These are phyloP conservation scores for Octopus sinensis DNA, from an alignment of 1,140 invertebrate genomes.

Conservation along the genomic window DNA sequence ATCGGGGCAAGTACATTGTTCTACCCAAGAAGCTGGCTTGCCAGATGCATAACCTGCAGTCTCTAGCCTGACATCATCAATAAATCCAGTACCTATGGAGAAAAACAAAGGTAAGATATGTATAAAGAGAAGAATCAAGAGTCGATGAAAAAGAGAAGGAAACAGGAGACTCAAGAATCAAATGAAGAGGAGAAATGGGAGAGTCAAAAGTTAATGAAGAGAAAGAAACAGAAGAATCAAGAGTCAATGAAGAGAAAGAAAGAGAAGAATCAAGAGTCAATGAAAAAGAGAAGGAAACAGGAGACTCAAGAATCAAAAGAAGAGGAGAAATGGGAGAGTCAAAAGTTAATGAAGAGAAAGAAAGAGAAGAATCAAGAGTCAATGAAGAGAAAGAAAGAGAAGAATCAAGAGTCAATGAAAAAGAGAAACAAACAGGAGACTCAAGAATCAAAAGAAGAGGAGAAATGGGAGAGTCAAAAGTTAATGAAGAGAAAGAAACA, in stretches of 20 bases:
- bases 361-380: too few relatives aligned
- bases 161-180: too few relatives aligned
- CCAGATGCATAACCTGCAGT: conserved; percentile 78
- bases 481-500: too few relatives aligned
- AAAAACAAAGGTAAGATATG: conserved; percentile 17
- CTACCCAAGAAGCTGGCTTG: conserved; percentile 81
- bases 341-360: too few relatives aligned
- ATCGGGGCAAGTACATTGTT: conserved; percentile 87
- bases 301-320: too few relatives aligned
- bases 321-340: too few relatives aligned
- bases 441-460: not conserved
- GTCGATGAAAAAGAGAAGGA: too few relatives aligned
- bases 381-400: too few relatives aligned
- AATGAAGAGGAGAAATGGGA: too few relatives aligned
- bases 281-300: too few relatives aligned
- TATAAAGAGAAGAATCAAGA: not conserved
- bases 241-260: not conserved
- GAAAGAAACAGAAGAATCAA: not conserved
- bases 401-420: not conserved
- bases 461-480: too few relatives aligned
- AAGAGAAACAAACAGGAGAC: not conserved
- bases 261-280: not conserved
- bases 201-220: not conserved
- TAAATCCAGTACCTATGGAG: conserved; percentile 72
- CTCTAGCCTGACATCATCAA: conserved; percentile 84